Conservation (phyloP, 2,888 invertebrate species). For the Parnassius smintheus region DNA sequence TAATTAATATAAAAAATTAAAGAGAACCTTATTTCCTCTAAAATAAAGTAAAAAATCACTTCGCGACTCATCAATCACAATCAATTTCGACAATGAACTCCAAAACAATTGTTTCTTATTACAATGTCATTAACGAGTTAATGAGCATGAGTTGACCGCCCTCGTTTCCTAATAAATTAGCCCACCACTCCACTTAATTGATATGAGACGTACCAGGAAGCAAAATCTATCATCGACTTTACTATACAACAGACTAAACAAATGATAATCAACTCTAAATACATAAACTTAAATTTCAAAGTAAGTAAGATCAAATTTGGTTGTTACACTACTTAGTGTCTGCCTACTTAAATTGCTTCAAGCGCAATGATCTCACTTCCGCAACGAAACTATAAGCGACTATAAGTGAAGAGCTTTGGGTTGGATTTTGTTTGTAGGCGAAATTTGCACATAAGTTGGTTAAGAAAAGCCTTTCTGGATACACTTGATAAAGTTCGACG, state of each 20-base stretch:
- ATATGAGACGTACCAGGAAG: conserved; percentile 74
- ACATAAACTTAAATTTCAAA: conserved; percentile 33
- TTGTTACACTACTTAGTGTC: conserved; percentile 47
- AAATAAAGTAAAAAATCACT: conserved; percentile 11
- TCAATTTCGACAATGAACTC: conserved; percentile 16
- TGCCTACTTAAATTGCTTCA: conserved; percentile 60
- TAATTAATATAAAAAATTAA: too few species aligned
- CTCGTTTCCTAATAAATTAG: conserved; percentile 73
- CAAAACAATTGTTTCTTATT: conserved; percentile 30
- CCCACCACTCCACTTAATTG: conserved; percentile 68
- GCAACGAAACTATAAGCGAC: conserved; percentile 41
- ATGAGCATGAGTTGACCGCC: conserved; percentile 57
- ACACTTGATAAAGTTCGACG: conserved; percentile 64
- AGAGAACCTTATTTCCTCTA: neutral
- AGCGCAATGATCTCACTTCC: conserved; percentile 76
- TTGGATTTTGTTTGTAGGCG: conserved; percentile 37
- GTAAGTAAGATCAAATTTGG: conserved; percentile 28
- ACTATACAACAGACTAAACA: conserved; percentile 33
- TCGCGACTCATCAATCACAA: conserved; percentile 15
- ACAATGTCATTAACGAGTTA: conserved; percentile 39
- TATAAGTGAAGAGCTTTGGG: conserved; percentile 40
- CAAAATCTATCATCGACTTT: conserved; percentile 55
- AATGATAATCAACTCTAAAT: conserved; percentile 33
- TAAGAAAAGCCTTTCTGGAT: conserved; percentile 32
- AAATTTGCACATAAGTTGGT: conserved; percentile 44